Conservation (phyloP, 30 jellyfish, hydroid and myxozoan species). For the Rhopilema esculentum region DNA sequence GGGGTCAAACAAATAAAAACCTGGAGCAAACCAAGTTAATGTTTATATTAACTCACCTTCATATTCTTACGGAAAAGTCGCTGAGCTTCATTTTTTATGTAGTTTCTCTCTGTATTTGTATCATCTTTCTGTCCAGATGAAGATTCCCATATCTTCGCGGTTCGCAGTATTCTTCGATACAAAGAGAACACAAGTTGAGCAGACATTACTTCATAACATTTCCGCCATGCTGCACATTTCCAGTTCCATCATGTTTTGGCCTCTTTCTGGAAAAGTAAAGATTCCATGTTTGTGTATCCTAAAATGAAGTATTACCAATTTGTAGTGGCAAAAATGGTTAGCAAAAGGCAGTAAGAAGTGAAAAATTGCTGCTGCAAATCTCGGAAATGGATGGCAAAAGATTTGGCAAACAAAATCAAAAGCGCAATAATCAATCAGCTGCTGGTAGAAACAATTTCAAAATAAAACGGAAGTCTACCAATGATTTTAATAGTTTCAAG, state of each 20-base stretch:
- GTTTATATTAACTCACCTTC: slow-evolving; percentile 22
- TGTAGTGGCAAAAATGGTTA: neutral
- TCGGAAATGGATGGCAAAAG: neutral
- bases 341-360: neutral
- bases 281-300: neutral
- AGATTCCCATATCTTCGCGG: slow-evolving; percentile 52
- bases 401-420: slow-evolving; percentile 8
- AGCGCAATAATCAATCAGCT: neutral
- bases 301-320: neutral
- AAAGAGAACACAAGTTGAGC: slow-evolving; percentile 31
- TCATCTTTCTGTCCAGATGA: slow-evolving; percentile 23
- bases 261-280: slow-evolving; percentile 18
- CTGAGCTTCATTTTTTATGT: slow-evolving; percentile 46
- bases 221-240: neutral
- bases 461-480: neutral
- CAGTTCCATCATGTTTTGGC: neutral
- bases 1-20: neutral
- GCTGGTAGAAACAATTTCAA: neutral
- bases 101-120: slow-evolving; percentile 39
- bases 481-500: neutral
- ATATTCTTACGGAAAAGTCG: slow-evolving; percentile 40
- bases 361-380: neutral
- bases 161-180: slow-evolving; percentile 38
- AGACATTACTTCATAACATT: neutral
- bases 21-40: neutral